Base-by-base conservation (phyloP, 2,888 invertebrate genomes). In the Chesias legatella region DNA sequence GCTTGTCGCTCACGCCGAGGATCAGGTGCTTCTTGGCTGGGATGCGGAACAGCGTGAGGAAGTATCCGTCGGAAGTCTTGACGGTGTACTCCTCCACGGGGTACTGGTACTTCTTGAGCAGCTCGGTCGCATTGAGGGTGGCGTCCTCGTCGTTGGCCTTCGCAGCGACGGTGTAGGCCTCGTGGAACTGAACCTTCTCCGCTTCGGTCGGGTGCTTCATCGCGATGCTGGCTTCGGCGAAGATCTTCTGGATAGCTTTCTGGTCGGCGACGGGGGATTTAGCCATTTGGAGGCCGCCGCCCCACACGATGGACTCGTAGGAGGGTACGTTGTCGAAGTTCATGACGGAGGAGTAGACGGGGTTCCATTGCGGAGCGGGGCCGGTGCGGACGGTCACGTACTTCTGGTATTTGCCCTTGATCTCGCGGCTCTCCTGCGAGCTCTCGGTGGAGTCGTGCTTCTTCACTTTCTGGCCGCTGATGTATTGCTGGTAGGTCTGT, bases 1-100 rank as follows among this genome's bases (percentile, higher is more conserved):
- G 88, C 35, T 63, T 70, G 27, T 65, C 63, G 37, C 55, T 58
- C 20, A 59, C 59, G 33, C 68, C 66, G n/a, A 52, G 53, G 8
- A 58, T 43, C 23, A 55, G 55, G 27, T 61, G 56, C 29, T 63
- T 57, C 51, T 68, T 73, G n/a, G 77, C 60, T n/a, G 68, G 70
- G 41, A 88, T 82, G 41, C 78, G 79, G 73, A 85, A 75, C 43
- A 88, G 40, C 4, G 78, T 83, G n/a, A 88, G 73, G 26, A 59
- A 47, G 66, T 88, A 88, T 30, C 88, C 88, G 33, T 88, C 88
- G 32, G 81, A 78, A 9, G 86, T 88, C 43, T 63, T 71, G 33
- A 85, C 62, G 6, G 54, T 67, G 66, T 85, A 74, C 48, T 80
- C 75, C 42, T 88, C 85, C 0, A 77, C 73, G 3, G 61, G 53